Conservation (phyloP, 2,797 vertebrate species). For the Gadopsis marmoratus region DNA sequence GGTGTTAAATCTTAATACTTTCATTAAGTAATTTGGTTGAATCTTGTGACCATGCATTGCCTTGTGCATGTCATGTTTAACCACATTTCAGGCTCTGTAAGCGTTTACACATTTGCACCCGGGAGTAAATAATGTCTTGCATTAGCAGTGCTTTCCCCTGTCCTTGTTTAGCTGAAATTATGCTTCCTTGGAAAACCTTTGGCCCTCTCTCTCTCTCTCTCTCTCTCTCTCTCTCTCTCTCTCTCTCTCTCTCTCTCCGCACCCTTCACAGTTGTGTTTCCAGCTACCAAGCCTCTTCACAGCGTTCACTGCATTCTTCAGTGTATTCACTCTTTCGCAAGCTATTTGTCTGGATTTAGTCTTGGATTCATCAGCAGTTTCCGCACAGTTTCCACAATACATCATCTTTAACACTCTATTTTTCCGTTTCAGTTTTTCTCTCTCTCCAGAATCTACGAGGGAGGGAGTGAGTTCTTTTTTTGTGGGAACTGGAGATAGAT, state of each 20-base stretch:
- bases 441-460: constrained; percentile 41
- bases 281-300: constrained; percentile 44
- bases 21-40: constrained; percentile 19
- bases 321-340: constrained; percentile 52
- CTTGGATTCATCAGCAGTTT: constrained; percentile 68
- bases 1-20: constrained; percentile 13
- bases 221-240: constrained; percentile 13
- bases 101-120: constrained; percentile 30
- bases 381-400: constrained; percentile 74
- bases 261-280: constrained; percentile 28
- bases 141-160: constrained; percentile 17
- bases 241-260: constrained; percentile 2
- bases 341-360: constrained; percentile 76
- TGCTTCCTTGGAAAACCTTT: constrained; percentile 49
- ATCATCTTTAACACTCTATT: constrained; percentile 73
- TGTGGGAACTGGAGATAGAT: constrained; percentile 57
- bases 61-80: constrained; percentile 21
- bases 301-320: constrained; percentile 59
- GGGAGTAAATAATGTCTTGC: constrained; percentile 36
- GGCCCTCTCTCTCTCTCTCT: constrained; percentile 11
- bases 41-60: constrained; percentile 1
- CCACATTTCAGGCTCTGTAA: constrained; percentile 13
- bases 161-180: constrained; percentile 48
- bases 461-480: constrained; percentile 64
- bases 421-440: constrained; percentile 63